phyloP scores from a whole-genome alignment of 2,797 vertebrate species.

The Lophius americanus region DNA sequence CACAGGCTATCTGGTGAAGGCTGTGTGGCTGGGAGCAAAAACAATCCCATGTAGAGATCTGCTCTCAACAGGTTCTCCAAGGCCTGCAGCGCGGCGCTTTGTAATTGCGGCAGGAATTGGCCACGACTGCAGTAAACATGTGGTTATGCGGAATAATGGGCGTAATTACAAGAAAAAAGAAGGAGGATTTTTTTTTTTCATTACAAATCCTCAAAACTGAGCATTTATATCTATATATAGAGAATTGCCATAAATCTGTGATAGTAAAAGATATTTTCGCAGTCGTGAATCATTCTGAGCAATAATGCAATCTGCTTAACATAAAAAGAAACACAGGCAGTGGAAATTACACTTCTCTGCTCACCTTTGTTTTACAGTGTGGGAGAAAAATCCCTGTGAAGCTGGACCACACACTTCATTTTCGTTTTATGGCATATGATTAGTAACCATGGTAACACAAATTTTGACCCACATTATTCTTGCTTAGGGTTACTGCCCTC shows the following conservation, averaged over 20 bases:
- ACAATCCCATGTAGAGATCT: slow-evolving; percentile 11
- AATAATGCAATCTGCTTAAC: slow-evolving; percentile 7
- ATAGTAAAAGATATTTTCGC: neutral
- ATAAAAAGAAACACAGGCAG: slow-evolving; percentile 5
- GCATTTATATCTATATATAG: neutral
- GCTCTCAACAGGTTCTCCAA: slow-evolving; percentile 6
- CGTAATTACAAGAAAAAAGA: neutral
- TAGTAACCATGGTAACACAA: slow-evolving; percentile 14
- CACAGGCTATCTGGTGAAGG: slow-evolving; percentile 27
- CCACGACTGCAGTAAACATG: neutral
- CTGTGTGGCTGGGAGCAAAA: slow-evolving; percentile 20
- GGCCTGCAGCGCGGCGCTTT: slow-evolving; percentile 9
- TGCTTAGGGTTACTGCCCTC: neutral
- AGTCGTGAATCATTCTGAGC: slow-evolving; percentile 1
- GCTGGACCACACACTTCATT: neutral
- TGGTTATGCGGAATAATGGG: neutral
- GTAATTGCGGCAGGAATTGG: neutral
- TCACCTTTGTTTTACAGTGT: neutral
- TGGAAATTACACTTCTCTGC: neutral
- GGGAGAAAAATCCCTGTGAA: too few relatives aligned
- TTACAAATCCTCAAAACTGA: neutral
- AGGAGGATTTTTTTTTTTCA: neutral
- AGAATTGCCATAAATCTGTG: neutral
- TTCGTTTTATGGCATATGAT: neutral
- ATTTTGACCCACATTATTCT: slow-evolving; percentile 1